A percentile compares a stretch with the other conserved stretches of the same genome.
Evolutionary conservation across 2,888 invertebrate species (phyloP).

Genomic region (Cantharis rustica): DNA sequence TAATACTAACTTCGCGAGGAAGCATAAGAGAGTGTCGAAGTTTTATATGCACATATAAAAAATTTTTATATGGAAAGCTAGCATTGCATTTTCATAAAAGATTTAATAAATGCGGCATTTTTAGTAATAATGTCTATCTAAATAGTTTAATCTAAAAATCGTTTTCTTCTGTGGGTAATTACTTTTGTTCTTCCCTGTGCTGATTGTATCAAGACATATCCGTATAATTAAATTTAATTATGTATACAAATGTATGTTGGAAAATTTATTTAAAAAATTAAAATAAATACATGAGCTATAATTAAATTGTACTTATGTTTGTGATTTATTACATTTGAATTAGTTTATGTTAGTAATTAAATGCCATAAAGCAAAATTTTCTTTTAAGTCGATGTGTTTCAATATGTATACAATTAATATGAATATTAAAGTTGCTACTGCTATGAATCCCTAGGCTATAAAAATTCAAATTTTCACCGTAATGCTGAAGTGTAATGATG

Average conservation of each 20-base stretch:
- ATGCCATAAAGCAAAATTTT: constrained; percentile 1
- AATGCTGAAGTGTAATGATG: background rate
- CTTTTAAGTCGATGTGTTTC: background rate
- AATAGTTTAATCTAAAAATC: constrained; percentile 33
- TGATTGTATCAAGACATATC: constrained; percentile 43
- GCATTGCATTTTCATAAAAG: background rate
- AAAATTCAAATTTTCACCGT: background rate
- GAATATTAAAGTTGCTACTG: background rate
- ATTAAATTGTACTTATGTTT: constrained; percentile 56
- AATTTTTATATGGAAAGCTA: background rate
- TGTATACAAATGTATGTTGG: constrained; percentile 44
- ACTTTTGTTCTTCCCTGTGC: constrained; percentile 40
- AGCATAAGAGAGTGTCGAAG: background rate
- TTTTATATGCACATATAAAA: background rate
- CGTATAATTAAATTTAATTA: constrained; percentile 48
- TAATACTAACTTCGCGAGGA: background rate
- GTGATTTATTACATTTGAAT: constrained; percentile 55
- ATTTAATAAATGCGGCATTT: background rate
- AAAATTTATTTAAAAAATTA: constrained; percentile 32
- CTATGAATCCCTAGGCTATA: background rate
- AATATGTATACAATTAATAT: background rate
- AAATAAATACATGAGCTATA: constrained; percentile 41
- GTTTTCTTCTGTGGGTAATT: constrained; percentile 42
- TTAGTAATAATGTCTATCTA: constrained; percentile 2
- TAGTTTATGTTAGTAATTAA: constrained; percentile 50